Conservation (phyloP, 2,888 invertebrate species). For the Chymomyza fuscimana region DNA sequence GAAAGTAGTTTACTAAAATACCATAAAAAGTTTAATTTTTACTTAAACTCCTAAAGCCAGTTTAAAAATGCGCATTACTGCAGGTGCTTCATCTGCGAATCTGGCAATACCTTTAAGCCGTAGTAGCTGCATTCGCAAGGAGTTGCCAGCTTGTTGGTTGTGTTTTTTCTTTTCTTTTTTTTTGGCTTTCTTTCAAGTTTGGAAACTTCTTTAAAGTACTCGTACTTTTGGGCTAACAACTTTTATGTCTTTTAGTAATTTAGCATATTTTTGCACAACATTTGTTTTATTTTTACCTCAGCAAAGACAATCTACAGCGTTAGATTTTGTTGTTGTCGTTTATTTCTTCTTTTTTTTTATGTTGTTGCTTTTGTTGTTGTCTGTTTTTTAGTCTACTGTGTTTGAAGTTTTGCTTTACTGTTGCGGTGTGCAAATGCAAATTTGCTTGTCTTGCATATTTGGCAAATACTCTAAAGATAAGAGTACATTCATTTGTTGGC, state of each 20-base stretch:
- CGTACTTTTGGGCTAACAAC: slow-evolving; percentile 47
- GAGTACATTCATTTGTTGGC: background rate
- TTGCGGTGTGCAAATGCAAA: slow-evolving; percentile 74
- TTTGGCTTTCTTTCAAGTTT: slow-evolving; percentile 52
- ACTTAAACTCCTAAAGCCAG: too few relatives aligned
- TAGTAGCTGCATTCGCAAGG: background rate
- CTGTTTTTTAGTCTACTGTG: slow-evolving; percentile 35
- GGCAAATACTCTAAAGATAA: background rate
- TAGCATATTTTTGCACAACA: slow-evolving; percentile 70
- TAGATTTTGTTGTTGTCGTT: slow-evolving; percentile 34
- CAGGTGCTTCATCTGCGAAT: background rate
- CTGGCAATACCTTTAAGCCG: background rate
- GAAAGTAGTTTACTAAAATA: too few relatives aligned
- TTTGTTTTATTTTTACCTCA: slow-evolving; percentile 29
- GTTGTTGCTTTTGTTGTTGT: slow-evolving; percentile 13
- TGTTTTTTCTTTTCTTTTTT: background rate
- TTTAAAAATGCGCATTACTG: background rate
- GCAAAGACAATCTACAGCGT: background rate
- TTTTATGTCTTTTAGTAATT: slow-evolving; percentile 68
- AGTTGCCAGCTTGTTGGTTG: slow-evolving; percentile 6
- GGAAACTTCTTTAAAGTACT: slow-evolving; percentile 67
- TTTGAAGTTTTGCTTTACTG: slow-evolving; percentile 63
- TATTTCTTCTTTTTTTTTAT: slow-evolving; percentile 11
- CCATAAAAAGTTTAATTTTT: too few relatives aligned
- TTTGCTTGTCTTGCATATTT: slow-evolving; percentile 70